Evolutionary conservation across 2,888 invertebrate genomes (phyloP), one percentile per base, ranked within the genome.

Genomic region (Drosophila austrosaltans): DNA sequence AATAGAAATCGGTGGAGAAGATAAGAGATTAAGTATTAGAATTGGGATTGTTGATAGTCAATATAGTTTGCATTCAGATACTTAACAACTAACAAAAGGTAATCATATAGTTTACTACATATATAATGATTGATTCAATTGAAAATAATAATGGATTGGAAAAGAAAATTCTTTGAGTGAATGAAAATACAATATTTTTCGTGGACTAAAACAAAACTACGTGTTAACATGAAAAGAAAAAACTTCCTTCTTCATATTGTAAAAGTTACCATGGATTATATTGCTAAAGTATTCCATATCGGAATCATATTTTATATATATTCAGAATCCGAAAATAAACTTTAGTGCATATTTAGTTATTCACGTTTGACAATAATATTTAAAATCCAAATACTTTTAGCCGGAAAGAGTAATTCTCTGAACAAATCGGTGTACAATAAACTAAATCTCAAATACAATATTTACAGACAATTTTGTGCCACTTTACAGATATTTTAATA

Each of bases 1-100:
- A 72, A 53, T 74, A 72, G 39, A 66, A 25, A 48, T 48, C 22
- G 25, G 48, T 62, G 32, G 12, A 54, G 4, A 68, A 62, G 75
- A 44, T 7, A 58, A 73, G 22, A 57, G 36, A 5, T 6, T 1
- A 22, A 57, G n/a, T 22, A 39, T 48, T 48, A 48, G 10, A n/a
- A 22, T 22, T 39, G 22, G 39, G 39, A 39, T 57, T 57, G 39
- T 57, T 57, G 57, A 22, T 48, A 12, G 22, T 48, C 25, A 48
- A 48, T 20, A 48, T 44, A 20, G 16, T 16, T 44, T 7, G 20
- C 44, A 16, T 10, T 48, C 12, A 1, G 10, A 48, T 22, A 20
- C 48, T 20, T 22, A 48, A 22, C 16, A 20, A 22, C 3, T 22
- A 22, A 22, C 8, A 20, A 20, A 44, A 20, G n/a, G 3, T 40